These are phyloP conservation scores for Ochropacha duplaris DNA, from an alignment of 2,888 invertebrate species.

Conservation along the genomic window DNA sequence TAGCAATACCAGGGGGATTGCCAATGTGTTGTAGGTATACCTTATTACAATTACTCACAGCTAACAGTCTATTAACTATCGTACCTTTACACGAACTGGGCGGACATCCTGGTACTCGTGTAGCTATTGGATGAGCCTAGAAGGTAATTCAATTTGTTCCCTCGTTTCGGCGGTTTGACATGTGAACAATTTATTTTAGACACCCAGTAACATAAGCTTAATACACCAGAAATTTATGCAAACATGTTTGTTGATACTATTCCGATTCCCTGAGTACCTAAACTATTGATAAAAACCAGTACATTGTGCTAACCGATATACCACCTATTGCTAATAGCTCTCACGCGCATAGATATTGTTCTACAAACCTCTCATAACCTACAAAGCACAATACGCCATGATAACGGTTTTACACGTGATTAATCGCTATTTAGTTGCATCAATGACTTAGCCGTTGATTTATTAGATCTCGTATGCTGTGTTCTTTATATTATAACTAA, in stretches of 20 bases:
- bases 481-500: no score
- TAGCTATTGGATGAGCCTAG: no score
- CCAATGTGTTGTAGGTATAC: no score
- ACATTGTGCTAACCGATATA: background rate
- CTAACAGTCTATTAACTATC: no score
- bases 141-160: no score
- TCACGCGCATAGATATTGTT: background rate
- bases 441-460: background rate
- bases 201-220: no score
- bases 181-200: no score
- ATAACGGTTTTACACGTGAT: background rate
- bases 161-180: no score
- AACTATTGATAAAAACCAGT: background rate
- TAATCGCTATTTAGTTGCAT: background rate
- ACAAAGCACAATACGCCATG: background rate
- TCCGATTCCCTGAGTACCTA: background rate
- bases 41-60: no score
- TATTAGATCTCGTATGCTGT: background rate
- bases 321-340: background rate
- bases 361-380: background rate
- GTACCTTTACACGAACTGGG: no score
- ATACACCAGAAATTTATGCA: background rate
- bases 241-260: background rate
- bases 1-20: no score
- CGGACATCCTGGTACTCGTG: no score